A percentile compares a stretch with the other conserved stretches of the same genome.
Conservation (phyloP, 2,888 invertebrate species). For the Allolobophora icterica region DNA sequence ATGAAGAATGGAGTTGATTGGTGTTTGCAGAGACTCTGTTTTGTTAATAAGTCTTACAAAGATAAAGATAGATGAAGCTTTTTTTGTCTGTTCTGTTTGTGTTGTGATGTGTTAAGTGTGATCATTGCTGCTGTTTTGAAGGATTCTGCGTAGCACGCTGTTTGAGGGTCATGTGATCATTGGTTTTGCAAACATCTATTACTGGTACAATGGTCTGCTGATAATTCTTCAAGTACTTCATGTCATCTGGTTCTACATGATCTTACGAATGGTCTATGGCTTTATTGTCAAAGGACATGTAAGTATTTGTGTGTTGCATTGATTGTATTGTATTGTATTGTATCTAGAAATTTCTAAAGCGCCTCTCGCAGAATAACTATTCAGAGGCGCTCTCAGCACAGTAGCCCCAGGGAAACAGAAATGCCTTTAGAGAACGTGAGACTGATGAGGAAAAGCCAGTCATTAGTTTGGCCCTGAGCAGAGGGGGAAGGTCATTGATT, state of each 20-base stretch:
- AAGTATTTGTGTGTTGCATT: background rate
- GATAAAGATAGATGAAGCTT: background rate
- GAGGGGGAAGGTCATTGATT: too few species aligned
- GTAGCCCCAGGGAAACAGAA: too few species aligned
- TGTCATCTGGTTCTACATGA: constrained; percentile 66
- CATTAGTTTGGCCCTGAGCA: too few species aligned
- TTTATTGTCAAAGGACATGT: constrained; percentile 40
- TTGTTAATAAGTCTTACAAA: background rate
- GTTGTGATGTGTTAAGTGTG: background rate
- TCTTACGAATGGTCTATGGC: constrained; percentile 68
- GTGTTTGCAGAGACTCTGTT: background rate
- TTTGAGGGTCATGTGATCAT: constrained; percentile 43
- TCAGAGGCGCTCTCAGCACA: too few species aligned
- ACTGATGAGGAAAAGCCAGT: too few species aligned
- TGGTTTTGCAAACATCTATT: constrained; percentile 48
- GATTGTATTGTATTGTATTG: too few species aligned
- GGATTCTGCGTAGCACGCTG: constrained; percentile 37
- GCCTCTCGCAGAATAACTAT: too few species aligned
- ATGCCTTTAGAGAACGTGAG: too few species aligned
- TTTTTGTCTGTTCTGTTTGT: background rate
- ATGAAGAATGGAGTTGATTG: background rate
- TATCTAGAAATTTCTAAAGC: too few species aligned
- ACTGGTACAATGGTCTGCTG: constrained; percentile 57
- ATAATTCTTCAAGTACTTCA: constrained; percentile 53
- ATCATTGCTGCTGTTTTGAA: background rate